Conservation (phyloP, 1,140 invertebrate genomes). For the Pachypeltis micranthus region DNA sequence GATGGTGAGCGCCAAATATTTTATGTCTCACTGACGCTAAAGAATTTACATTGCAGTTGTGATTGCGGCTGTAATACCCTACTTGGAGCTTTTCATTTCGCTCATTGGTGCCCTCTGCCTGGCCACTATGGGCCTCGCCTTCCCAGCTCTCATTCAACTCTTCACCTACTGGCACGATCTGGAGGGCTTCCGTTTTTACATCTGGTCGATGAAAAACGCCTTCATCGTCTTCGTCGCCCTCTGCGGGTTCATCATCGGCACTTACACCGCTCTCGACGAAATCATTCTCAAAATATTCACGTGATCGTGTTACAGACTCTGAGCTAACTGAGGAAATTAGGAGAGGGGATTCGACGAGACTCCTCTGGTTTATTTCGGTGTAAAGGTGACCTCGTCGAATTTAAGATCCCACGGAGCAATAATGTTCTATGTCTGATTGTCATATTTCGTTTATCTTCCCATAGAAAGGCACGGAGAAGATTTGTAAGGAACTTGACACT, state of each 20-base stretch:
- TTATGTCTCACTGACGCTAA: neutral
- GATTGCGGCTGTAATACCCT: constrained; percentile 62
- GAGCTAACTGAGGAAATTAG: no score
- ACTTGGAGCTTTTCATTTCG: constrained; percentile 73
- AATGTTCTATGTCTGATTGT: no score
- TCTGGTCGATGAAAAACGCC: constrained; percentile 47
- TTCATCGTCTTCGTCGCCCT: constrained; percentile 44
- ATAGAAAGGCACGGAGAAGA: no score
- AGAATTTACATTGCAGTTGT: constrained; percentile 47
- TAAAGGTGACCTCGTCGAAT: no score
- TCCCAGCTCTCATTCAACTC: constrained; percentile 70
- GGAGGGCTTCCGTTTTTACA: constrained; percentile 32
- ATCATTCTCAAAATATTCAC: constrained; percentile 38
- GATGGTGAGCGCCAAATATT: no score
- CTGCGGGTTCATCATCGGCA: constrained; percentile 56
- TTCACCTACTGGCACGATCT: constrained; percentile 49
- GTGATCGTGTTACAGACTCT: no score
- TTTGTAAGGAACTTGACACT: no score
- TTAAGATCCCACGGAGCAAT: no score
- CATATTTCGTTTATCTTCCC: no score
- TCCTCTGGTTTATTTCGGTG: no score
- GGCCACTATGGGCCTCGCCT: constrained; percentile 65
- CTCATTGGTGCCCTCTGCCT: constrained; percentile 75
- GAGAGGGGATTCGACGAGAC: no score
- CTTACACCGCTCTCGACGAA: constrained; percentile 49